Conservation (phyloP, 2,797 vertebrate species). For the Microctenopoma stevenorrisi region DNA sequence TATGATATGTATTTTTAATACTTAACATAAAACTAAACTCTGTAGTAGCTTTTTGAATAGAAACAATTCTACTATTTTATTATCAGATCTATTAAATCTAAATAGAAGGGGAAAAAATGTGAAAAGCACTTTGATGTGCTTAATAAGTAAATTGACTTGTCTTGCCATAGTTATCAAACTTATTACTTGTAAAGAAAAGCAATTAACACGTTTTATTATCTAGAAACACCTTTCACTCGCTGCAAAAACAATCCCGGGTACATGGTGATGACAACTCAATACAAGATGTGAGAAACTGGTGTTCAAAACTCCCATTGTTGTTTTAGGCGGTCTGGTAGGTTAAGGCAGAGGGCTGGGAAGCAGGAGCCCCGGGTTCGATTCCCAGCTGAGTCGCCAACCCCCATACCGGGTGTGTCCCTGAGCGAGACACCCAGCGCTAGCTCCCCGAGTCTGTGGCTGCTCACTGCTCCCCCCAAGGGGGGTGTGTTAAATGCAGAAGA, state of each 20-base stretch:
- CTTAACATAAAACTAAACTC: background rate
- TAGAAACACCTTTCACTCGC: background rate
- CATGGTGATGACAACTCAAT: background rate
- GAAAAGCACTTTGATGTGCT: background rate
- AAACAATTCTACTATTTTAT: background rate
- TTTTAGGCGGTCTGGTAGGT: background rate
- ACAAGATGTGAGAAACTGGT: background rate
- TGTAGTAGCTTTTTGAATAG: too few relatives aligned
- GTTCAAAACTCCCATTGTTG: slow-evolving; percentile 7
- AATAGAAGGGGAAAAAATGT: background rate
- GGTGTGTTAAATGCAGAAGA: too few relatives aligned
- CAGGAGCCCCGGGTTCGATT: too few relatives aligned
- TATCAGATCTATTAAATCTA: background rate
- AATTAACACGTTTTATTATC: background rate
- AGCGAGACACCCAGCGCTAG: too few relatives aligned
- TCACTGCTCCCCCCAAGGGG: too few relatives aligned
- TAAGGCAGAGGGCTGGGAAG: too few relatives aligned
- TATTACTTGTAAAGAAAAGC: background rate
- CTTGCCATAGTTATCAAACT: background rate
- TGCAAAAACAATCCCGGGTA: slow-evolving; percentile 1
- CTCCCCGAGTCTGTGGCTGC: too few relatives aligned
- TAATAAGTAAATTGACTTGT: background rate
- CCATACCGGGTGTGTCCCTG: too few relatives aligned
- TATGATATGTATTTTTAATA: background rate
- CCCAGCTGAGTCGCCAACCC: too few relatives aligned